These are phyloP conservation scores for Pseudanteris insignis DNA, from an alignment of 2,888 invertebrate genomes.

Conservation along the genomic window DNA sequence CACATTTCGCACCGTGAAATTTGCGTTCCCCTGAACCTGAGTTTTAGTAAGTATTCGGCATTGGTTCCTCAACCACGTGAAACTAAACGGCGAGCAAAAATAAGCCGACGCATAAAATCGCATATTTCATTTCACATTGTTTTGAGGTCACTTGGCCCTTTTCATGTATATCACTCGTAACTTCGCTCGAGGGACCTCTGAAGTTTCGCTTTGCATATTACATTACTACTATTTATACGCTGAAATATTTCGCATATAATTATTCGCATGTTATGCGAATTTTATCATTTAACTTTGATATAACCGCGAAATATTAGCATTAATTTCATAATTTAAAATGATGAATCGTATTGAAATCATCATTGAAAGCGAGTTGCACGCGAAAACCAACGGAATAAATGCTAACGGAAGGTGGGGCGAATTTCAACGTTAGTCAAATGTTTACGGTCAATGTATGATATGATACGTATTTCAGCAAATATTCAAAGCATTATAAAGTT, in stretches of 20 bases:
- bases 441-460: too few relatives aligned
- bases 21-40: not conserved
- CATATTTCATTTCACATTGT: slow-evolving; percentile 18
- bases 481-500: too few relatives aligned
- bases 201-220: slow-evolving; percentile 21
- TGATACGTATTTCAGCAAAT: too few relatives aligned
- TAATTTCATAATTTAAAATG: too few relatives aligned
- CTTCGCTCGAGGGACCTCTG: slow-evolving; percentile 18
- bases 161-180: slow-evolving; percentile 14
- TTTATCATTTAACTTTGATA: slow-evolving; percentile 6
- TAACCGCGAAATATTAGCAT: not conserved
- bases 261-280: slow-evolving; percentile 9
- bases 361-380: too few relatives aligned
- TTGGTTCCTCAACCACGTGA: slow-evolving; percentile 4
- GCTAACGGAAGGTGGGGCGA: too few relatives aligned
- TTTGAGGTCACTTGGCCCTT: slow-evolving; percentile 24
- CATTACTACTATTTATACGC: slow-evolving; percentile 23
- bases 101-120: slow-evolving; percentile 12
- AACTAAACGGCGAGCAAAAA: slow-evolving; percentile 8
- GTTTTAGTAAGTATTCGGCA: slow-evolving; percentile 3
- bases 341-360: too few relatives aligned
- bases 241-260: slow-evolving; percentile 14
- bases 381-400: too few relatives aligned
- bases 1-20: slow-evolving; percentile 6
- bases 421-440: too few relatives aligned